Evolutionary conservation across 2,888 invertebrate genomes (phyloP).

Genomic region (Luperina nickerlii): DNA sequence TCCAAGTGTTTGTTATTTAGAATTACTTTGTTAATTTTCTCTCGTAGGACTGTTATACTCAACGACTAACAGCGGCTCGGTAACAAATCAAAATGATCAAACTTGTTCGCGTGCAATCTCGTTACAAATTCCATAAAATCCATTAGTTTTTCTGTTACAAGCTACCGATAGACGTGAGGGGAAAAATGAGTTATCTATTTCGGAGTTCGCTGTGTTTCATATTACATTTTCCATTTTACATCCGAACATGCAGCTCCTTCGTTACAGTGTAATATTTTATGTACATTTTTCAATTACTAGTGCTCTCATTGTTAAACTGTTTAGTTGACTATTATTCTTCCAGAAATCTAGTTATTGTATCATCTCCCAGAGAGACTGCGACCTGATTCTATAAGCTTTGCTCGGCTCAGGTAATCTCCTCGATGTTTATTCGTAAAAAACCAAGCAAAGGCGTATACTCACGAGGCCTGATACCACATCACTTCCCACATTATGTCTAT

Average conservation of each 20-base stretch:
- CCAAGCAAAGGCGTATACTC: conserved; percentile 45
- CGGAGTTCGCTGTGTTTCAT: conserved; percentile 17
- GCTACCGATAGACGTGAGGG: conserved; percentile 7
- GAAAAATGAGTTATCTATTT: conserved; percentile 20
- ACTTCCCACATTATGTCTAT: conserved; percentile 48
- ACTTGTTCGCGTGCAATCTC: conserved; percentile 20
- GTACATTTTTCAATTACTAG: conserved; percentile 36
- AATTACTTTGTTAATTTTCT: conserved; percentile 24
- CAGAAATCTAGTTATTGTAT: conserved; percentile 51
- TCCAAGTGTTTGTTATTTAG: conserved; percentile 1
- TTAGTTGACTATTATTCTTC: conserved; percentile 45
- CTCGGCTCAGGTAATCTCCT: conserved; percentile 56
- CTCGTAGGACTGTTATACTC: not conserved
- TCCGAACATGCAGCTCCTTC: not conserved
- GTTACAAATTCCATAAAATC: conserved; percentile 25
- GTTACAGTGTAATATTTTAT: conserved; percentile 14
- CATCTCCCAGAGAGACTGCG: conserved; percentile 53
- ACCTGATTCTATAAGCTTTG: conserved; percentile 57
- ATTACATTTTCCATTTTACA: conserved; percentile 9
- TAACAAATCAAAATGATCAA: conserved; percentile 26
- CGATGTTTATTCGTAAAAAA: conserved; percentile 61
- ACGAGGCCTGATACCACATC: conserved; percentile 38
- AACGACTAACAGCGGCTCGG: conserved; percentile 5
- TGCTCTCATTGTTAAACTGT: conserved; percentile 33
- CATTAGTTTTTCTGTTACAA: conserved; percentile 25